Percentiles rank a stretch among this genome's conserved stretches.
Evolutionary conservation across 2,113 vertebrate species (phyloP).

Genomic region (Tylochromis polylepis): DNA sequence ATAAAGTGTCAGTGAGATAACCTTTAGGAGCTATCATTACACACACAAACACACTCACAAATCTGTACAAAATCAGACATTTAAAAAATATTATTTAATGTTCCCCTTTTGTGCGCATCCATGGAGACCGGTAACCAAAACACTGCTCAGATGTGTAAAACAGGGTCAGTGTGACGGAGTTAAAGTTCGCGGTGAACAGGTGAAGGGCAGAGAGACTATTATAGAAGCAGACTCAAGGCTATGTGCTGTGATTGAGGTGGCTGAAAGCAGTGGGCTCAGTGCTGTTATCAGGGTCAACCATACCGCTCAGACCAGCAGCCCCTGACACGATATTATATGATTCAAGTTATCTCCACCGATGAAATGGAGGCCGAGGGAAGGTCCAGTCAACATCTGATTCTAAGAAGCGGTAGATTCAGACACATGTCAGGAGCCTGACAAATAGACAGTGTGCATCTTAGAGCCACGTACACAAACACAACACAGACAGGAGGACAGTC

Average conservation of each 20-base stretch:
- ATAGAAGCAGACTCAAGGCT: conserved; percentile 31
- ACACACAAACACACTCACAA: not conserved
- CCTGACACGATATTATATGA: conserved; percentile 48
- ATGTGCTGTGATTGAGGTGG: conserved; percentile 34
- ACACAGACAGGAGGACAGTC: not conserved
- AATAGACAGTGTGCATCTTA: not conserved
- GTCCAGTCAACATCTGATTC: conserved; percentile 29
- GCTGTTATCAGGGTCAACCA: conserved; percentile 66
- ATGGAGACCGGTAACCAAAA: conserved; percentile 5
- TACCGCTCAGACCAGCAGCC: conserved; percentile 33
- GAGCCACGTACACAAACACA: not conserved
- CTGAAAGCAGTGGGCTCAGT: conserved; percentile 13
- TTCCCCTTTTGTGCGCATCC: not conserved
- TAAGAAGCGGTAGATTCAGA: conserved; percentile 13
- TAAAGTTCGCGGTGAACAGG: conserved; percentile 7
- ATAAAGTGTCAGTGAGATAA: not conserved
- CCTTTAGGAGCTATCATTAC: not conserved
- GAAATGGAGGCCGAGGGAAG: conserved; percentile 16
- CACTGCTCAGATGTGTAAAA: conserved; percentile 17
- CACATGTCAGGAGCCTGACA: conserved; percentile 17
- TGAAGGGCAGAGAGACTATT: conserved; percentile 34
- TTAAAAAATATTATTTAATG: not conserved
- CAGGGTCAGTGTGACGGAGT: conserved; percentile 27
- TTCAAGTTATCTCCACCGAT: conserved; percentile 48
- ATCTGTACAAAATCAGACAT: not conserved